Evolutionary conservation across 2,797 vertebrate genomes (phyloP).

Genomic region (Serranus cabrilla): DNA sequence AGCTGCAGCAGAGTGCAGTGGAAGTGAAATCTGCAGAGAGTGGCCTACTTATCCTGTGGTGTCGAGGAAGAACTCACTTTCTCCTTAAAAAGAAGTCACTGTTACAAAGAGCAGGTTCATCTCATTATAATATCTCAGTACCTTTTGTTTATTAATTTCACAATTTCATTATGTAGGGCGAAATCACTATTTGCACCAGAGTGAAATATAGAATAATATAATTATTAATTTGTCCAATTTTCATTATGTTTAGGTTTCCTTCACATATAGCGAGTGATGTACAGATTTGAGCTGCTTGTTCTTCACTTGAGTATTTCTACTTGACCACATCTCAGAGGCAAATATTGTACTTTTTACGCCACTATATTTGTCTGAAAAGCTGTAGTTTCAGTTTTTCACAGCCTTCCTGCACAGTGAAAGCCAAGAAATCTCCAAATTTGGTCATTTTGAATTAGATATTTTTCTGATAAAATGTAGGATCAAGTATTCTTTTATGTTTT

Average conservation of each 20-base stretch:
- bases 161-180: too few relatives aligned
- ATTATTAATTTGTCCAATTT: background rate
- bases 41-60: constrained; percentile 26
- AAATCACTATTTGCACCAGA: background rate
- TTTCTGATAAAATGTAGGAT: too few relatives aligned
- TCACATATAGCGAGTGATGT: background rate
- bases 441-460: too few relatives aligned
- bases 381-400: background rate
- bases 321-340: background rate
- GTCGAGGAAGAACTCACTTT: constrained; percentile 21
- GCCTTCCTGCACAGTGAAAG: background rate
- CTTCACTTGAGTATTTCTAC: background rate
- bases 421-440: too few relatives aligned
- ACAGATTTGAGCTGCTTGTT: background rate
- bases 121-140: background rate
- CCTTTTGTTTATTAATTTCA: background rate
- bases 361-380: background rate
- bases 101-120: background rate
- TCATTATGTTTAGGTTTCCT: background rate
- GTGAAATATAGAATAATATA: background rate
- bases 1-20: constrained; percentile 22
- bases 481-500: too few relatives aligned
- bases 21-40: constrained; percentile 23
- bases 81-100: background rate
- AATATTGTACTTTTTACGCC: background rate